Base-by-base conservation (phyloP, 2,888 invertebrate species). In the Dermolepida albohirtum region DNA sequence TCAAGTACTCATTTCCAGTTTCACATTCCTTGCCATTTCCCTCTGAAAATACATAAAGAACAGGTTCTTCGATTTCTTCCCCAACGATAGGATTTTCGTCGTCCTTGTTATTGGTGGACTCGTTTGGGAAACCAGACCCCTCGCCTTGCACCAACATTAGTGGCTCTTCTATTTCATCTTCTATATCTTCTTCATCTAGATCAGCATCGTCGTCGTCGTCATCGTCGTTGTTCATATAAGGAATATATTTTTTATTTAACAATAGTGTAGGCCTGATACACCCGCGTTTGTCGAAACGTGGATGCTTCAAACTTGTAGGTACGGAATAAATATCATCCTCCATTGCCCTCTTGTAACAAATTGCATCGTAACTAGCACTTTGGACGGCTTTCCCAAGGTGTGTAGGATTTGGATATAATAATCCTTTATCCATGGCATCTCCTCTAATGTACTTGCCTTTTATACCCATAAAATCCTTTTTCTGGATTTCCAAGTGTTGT, bases 91-190 rank as follows among this genome's bases (percentile, higher is more conserved):
- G 76, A 11, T 66, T 78, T 16, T 75, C 74, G 4, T 49, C 52
- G 64, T n/a, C 41, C 2, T 41, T 67, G 57, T 54, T 54, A 57
- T 70, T 75, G 7, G 64, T 66, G 40, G 70, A 74, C 41, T 74
- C 68, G 66, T 80, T 82, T 14, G 92, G 92, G 75, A 89, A 88
- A 0, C 92, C 93, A n/a, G 71, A 67, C 29, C 75, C 75, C 54
- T 72, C 68, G n/a, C 75, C 93, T 54, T 87, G 87, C 0, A 93
- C 86, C 75, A 89, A 80, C 85, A 93, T 86, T 4, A 90, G 83
- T 16, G 92, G 91, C 78, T 93, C 93, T 81, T 91, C 90, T 75
- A 93, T 90, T 57, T 88, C 87, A 76, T 90, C 90, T 29, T 91
- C 85, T 10, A 90, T 85, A 67, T 81, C 82, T 11, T 81, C 80